A percentile compares a stretch with the other conserved stretches of the same genome.
Conservation (phyloP, 2,797 vertebrate species). For the Eptatretus atami region DNA sequence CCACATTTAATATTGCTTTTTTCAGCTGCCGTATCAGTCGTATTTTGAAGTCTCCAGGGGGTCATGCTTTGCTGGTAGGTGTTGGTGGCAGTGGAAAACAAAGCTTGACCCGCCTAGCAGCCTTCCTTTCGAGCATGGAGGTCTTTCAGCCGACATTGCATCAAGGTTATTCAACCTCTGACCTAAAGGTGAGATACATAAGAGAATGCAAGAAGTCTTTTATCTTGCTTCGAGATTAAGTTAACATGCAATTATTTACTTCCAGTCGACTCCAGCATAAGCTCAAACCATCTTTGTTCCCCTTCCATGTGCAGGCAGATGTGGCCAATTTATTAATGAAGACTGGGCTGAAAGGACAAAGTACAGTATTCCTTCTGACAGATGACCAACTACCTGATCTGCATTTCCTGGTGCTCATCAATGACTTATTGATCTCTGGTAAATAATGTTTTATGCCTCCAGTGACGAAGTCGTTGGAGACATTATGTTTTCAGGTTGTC, state of each 20-base stretch:
- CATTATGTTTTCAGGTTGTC: too few relatives aligned
- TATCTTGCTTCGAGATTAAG: too few relatives aligned
- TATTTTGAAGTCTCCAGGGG: conserved; percentile 49
- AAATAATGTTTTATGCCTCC: conserved; percentile 8
- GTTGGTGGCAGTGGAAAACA: conserved; percentile 80
- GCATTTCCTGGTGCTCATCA: conserved; percentile 64
- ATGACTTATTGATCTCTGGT: conserved; percentile 77
- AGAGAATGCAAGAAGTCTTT: neutral
- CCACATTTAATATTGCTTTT: too few relatives aligned
- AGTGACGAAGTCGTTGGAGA: too few relatives aligned
- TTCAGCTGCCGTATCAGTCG: conserved; percentile 58
- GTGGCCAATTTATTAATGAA: conserved; percentile 44
- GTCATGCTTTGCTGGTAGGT: conserved; percentile 52
- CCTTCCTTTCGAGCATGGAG: conserved; percentile 58
- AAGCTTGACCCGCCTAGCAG: conserved; percentile 61
- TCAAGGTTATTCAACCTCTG: conserved; percentile 39
- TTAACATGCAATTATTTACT: too few relatives aligned
- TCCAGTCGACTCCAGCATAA: too few relatives aligned
- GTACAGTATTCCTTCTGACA: conserved; percentile 57
- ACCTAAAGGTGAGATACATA: conserved; percentile 36
- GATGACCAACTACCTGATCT: conserved; percentile 57
- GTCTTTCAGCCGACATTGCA: conserved; percentile 64
- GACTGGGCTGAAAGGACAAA: conserved; percentile 45
- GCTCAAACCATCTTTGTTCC: too few relatives aligned
- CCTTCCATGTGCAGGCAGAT: conserved; percentile 22